Evolutionary conservation across 92 coral and sea anemone species (phyloP).

Genomic region (Parazoanthus swiftii): DNA sequence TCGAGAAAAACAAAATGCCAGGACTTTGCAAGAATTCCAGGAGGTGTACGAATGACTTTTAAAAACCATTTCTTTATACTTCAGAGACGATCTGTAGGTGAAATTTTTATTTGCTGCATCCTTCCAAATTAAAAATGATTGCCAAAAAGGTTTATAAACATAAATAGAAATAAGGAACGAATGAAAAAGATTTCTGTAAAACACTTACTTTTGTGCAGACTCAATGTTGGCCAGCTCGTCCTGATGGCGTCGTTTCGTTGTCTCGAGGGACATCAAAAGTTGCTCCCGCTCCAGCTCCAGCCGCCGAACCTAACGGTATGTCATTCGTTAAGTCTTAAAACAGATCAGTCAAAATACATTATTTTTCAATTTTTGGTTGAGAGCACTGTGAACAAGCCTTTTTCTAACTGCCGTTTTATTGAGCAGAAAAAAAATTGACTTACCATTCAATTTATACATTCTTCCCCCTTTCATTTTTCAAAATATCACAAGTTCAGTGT

Average conservation of each 20-base stretch:
- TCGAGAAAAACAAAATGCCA: background rate
- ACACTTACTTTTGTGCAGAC: conserved; percentile 79
- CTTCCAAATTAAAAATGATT: no score
- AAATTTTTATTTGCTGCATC: no score
- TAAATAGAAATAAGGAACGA: background rate
- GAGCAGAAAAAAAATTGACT: background rate
- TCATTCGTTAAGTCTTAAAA: background rate
- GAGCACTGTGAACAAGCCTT: background rate
- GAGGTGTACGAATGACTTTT: no score
- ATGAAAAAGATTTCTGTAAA: background rate
- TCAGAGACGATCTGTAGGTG: no score
- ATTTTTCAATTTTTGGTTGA: no score
- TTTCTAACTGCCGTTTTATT: background rate
- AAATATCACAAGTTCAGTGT: no score
- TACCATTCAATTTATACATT: background rate
- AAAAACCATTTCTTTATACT: no score
- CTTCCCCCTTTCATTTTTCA: background rate
- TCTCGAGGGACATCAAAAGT: conserved; percentile 65
- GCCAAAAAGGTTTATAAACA: no score
- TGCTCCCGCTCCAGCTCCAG: conserved; percentile 89
- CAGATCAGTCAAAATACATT: background rate
- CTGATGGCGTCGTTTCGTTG: conserved; percentile 78
- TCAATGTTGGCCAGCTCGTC: conserved; percentile 81
- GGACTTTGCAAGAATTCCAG: no score
- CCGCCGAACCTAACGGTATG: conserved; percentile 67